Evolutionary conservation across 2,113 vertebrate genomes (phyloP).

Genomic region (Miniopterus natalensis): DNA sequence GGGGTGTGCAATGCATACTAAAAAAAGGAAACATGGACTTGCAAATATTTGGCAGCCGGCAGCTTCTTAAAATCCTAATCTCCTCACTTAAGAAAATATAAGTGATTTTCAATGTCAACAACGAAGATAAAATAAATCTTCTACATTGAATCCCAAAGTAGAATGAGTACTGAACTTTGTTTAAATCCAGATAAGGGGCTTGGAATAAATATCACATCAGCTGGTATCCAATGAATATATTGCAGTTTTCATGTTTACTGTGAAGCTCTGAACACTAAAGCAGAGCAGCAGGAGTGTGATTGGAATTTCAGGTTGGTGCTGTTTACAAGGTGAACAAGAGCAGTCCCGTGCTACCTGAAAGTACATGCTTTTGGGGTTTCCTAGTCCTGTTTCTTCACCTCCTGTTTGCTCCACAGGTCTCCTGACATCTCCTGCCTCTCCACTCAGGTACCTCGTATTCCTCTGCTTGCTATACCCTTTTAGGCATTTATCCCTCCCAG

Average conservation of each 20-base stretch:
- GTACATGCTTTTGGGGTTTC: not conserved
- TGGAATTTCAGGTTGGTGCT: not conserved
- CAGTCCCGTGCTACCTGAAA: not conserved
- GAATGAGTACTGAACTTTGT: not conserved
- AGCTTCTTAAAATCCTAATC: conserved; percentile 43
- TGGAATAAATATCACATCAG: not conserved
- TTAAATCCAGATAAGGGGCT: conserved; percentile 1
- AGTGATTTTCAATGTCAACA: conserved; percentile 56
- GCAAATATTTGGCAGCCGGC: not conserved
- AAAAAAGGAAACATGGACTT: conserved; percentile 30
- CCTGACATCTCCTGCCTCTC: not conserved
- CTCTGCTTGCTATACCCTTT: not conserved
- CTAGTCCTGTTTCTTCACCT: not conserved
- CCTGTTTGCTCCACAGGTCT: not conserved
- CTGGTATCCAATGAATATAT: not conserved
- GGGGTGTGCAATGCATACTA: conserved; percentile 8
- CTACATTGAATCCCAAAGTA: not conserved
- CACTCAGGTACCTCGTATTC: not conserved
- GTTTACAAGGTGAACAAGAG: not conserved
- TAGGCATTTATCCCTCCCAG: not conserved
- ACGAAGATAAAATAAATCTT: conserved; percentile 23
- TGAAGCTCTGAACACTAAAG: not conserved
- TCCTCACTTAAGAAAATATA: conserved; percentile 37
- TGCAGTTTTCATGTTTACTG: not conserved
- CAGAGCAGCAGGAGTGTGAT: not conserved